Conservation (phyloP, 1,140 invertebrate species). For the Nymphalis io region DNA sequence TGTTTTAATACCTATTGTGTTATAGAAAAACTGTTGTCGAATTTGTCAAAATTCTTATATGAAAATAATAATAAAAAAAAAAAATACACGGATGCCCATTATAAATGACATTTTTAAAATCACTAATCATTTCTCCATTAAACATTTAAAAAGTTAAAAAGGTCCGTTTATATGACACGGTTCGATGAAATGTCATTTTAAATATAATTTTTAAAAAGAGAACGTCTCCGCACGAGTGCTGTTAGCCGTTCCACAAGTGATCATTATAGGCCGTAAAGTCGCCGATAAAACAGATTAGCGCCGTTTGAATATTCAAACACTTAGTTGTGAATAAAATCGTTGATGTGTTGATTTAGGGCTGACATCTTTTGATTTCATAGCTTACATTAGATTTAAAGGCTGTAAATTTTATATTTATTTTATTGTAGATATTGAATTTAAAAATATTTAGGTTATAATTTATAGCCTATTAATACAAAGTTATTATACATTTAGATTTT, state of each 20-base stretch:
- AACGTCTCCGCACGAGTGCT: constrained; percentile 34
- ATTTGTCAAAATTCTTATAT: too few relatives aligned
- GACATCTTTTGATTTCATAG: constrained; percentile 30
- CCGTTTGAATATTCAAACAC: constrained; percentile 70
- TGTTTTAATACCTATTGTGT: too few relatives aligned
- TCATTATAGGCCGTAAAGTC: constrained; percentile 74
- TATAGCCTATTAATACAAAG: neutral
- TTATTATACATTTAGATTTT: neutral
- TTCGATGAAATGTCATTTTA: constrained; percentile 21
- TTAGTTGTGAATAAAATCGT: constrained; percentile 54
- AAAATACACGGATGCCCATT: neutral
- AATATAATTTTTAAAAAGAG: constrained; percentile 36
- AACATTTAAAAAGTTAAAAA: constrained; percentile 20
- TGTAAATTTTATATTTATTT: constrained; percentile 31
- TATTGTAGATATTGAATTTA: neutral
- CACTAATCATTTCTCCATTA: constrained; percentile 8
- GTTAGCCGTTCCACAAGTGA: constrained; percentile 48
- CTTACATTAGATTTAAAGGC: constrained; percentile 12
- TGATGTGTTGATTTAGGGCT: constrained; percentile 43
- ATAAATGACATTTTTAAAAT: neutral
- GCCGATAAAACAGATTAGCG: constrained; percentile 75
- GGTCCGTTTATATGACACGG: constrained; percentile 17
- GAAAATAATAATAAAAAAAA: too few relatives aligned
- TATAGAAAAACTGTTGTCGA: too few relatives aligned
- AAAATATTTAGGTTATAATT: constrained; percentile 2